Conservation (phyloP, 2,113 vertebrate species). For the Brachypodius melanocephalos region DNA sequence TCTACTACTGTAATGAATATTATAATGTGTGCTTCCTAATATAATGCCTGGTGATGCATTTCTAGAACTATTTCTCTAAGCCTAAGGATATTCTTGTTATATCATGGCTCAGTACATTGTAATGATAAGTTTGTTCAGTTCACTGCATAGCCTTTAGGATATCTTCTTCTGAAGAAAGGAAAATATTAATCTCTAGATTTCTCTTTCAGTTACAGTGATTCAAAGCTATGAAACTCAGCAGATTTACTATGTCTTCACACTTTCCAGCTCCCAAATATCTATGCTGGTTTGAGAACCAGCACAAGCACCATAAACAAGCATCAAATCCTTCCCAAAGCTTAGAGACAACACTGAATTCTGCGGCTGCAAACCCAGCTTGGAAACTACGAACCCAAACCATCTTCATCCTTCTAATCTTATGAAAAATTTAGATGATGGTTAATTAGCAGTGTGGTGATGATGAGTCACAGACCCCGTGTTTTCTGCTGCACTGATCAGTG, state of each 20-base stretch:
- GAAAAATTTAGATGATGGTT: neutral
- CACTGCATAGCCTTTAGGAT: neutral
- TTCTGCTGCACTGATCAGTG: neutral
- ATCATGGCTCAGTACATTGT: constrained; percentile 22
- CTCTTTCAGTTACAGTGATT: neutral
- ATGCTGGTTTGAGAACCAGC: neutral
- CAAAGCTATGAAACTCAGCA: neutral
- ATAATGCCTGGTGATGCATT: constrained; percentile 56
- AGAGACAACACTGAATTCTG: neutral
- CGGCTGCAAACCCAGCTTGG: neutral
- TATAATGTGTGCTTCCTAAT: constrained; percentile 56
- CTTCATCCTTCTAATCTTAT: neutral
- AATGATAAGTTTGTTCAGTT: constrained; percentile 44
- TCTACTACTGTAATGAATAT: constrained; percentile 63
- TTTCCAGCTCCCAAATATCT: neutral
- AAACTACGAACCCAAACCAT: neutral
- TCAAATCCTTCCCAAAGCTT: neutral
- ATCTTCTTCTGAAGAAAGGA: constrained; percentile 4
- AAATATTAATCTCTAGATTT: constrained; percentile 8
- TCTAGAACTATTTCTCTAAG: constrained; percentile 48
- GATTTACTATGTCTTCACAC: neutral
- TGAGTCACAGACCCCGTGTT: neutral
- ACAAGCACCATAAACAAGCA: neutral
- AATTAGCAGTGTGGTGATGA: accelerated
- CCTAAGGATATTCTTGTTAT: constrained; percentile 47